Evolutionary conservation across 2,113 vertebrate species (phyloP).

Genomic region (Phaetusa simplex): DNA sequence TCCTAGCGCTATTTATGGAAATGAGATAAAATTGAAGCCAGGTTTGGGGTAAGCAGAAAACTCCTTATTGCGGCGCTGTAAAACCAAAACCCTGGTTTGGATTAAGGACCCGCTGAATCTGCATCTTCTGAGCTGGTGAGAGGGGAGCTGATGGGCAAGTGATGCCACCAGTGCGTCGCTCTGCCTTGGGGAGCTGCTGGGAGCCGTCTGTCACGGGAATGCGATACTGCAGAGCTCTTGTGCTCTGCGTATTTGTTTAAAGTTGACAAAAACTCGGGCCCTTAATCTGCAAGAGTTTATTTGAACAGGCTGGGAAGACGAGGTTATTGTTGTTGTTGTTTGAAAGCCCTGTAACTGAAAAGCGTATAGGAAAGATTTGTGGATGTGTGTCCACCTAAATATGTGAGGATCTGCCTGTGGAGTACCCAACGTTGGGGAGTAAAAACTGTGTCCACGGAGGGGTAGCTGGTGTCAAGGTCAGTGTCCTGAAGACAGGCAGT

Average conservation of each 20-base stretch:
- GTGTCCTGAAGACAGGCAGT: background rate
- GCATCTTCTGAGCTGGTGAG: background rate
- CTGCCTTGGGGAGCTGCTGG: background rate
- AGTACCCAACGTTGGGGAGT: background rate
- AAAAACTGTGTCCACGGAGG: background rate
- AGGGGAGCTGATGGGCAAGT: background rate
- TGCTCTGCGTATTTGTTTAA: background rate
- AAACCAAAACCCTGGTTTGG: slow-evolving; percentile 59
- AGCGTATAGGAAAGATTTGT: background rate
- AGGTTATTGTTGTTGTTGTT: background rate
- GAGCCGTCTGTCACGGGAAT: background rate
- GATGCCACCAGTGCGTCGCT: accelerated
- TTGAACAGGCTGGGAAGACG: slow-evolving; percentile 16
- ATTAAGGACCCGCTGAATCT: slow-evolving; percentile 29
- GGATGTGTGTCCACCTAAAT: background rate
- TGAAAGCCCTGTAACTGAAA: background rate
- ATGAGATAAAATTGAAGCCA: slow-evolving; percentile 68
- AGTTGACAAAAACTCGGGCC: slow-evolving; percentile 21
- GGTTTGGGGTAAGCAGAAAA: slow-evolving; percentile 59
- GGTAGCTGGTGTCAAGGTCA: background rate
- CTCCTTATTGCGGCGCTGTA: slow-evolving; percentile 28
- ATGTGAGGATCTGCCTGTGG: background rate
- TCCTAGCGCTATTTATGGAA: slow-evolving; percentile 62
- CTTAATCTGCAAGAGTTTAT: slow-evolving; percentile 50
- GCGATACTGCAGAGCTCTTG: background rate